Percentiles rank a stretch among this genome's conserved stretches.
Evolutionary conservation across 2,113 vertebrate species (phyloP).

Genomic region (Herpailurus yagouaroundi): DNA sequence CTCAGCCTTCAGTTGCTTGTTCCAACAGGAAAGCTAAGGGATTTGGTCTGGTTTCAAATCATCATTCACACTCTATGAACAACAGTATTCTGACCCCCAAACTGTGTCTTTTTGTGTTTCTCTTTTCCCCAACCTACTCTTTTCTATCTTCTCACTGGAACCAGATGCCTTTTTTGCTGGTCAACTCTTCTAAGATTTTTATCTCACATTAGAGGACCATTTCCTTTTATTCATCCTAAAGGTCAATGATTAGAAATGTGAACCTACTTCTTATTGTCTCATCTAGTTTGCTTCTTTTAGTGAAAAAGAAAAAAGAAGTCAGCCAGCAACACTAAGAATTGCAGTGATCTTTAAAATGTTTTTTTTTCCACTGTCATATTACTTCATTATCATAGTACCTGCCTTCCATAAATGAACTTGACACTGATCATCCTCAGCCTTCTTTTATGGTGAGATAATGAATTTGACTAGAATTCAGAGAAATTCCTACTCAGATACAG

Average conservation of each 20-base stretch:
- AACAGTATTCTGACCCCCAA: background rate
- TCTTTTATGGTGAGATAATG: background rate
- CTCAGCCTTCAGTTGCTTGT: background rate
- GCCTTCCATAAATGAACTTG: background rate
- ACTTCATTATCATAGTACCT: background rate
- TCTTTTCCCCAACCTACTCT: background rate
- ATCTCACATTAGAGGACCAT: background rate
- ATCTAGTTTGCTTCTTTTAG: background rate
- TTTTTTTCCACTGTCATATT: conserved; percentile 22
- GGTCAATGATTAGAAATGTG: background rate
- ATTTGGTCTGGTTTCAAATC: background rate
- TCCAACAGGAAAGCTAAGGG: background rate
- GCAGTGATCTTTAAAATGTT: background rate
- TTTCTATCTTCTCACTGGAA: background rate
- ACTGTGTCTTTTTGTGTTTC: background rate
- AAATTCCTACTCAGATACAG: background rate
- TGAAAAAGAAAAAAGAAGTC: background rate
- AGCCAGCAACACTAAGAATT: background rate
- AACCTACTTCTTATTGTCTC: background rate
- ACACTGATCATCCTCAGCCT: background rate
- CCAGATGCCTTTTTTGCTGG: background rate
- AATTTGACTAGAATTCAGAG: background rate
- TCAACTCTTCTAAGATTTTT: background rate
- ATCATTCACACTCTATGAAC: background rate
- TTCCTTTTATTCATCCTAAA: background rate